Base-by-base conservation (phyloP, 2,113 vertebrate genomes). In the Noturus placidus region DNA sequence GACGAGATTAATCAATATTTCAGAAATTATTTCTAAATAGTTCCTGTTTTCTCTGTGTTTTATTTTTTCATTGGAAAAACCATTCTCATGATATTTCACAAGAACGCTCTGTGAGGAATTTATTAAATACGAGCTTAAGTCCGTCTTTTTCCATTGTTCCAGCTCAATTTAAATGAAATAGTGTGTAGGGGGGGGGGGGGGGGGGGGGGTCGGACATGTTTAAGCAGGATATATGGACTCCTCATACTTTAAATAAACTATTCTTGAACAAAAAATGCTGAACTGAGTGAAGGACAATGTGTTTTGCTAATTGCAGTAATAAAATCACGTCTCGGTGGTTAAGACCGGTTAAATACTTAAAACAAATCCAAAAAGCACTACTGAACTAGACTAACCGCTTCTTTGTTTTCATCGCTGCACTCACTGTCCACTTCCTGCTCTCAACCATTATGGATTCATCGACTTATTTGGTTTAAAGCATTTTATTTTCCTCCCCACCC, bases 401-500 rank as follows among this genome's bases (percentile, higher is more conserved):
- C 69, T 20, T 56, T 46, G 5, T 46, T 59, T 81, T 38, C 35
- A 82, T 82, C 42, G 5, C 56, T 0, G 10, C 57, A 42, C 57
- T 82, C 33, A 9, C 5, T 8, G 63, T 42, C 14, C 59, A 30
- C 61, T 30, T 57, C 56, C 78, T 81, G 30, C 52, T 33, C 35
- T 33, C 35, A 59, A 50, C n/a, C 72, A 83, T 86, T 83, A 50
- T 20, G 4, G n/a, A 20, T 79, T 61, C 27, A 82, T 89, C 42
- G 25, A 57, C 61, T 52, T 70, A 56, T 86, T 72, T 80, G 56
- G 54, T 86, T 86, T 86, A 72, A 57, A 79, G 65, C 50, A 27
- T 79, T n/a, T 52, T 82, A 30, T 20, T 84, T 84, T 63, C 25
- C 42, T 7, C 42, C 42, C 42, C 42, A 10, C 42, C 42, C 42